Evolutionary conservation across 1,140 invertebrate genomes (phyloP).

Genomic region (Procambarus clarkii): DNA sequence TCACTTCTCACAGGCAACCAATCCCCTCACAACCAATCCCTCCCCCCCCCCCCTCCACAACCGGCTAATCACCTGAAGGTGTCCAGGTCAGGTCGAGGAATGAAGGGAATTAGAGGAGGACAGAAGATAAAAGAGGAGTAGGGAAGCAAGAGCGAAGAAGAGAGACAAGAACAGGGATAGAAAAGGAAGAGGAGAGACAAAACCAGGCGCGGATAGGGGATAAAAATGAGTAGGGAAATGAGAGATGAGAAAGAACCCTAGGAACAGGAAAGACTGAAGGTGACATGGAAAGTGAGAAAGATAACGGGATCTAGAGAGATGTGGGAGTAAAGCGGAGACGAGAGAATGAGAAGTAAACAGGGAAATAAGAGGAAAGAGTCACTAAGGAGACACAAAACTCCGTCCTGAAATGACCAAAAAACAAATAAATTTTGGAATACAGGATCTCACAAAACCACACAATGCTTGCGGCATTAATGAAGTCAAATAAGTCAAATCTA

Average conservation of each 20-base stretch:
- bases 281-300: background rate
- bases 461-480: no score
- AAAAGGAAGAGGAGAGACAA: background rate
- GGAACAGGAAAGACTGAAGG: background rate
- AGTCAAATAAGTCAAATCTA: no score
- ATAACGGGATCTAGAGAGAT: background rate
- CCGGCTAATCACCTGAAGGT: no score
- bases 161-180: constrained; percentile 14
- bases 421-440: no score
- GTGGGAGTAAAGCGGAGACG: background rate
- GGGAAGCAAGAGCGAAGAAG: background rate
- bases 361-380: background rate
- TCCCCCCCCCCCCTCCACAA: no score
- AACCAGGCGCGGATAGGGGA: background rate
- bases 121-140: background rate
- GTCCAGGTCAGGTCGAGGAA: background rate
- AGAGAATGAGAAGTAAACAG: background rate
- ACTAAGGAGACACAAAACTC: background rate
- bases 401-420: no score
- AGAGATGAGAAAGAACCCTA: background rate
- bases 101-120: background rate
- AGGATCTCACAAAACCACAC: no score
- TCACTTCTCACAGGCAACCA: no score
- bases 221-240: background rate
- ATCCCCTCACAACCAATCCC: no score